phyloP scores from a whole-genome alignment of 2,888 invertebrate species.

The Monopis laevigella region DNA sequence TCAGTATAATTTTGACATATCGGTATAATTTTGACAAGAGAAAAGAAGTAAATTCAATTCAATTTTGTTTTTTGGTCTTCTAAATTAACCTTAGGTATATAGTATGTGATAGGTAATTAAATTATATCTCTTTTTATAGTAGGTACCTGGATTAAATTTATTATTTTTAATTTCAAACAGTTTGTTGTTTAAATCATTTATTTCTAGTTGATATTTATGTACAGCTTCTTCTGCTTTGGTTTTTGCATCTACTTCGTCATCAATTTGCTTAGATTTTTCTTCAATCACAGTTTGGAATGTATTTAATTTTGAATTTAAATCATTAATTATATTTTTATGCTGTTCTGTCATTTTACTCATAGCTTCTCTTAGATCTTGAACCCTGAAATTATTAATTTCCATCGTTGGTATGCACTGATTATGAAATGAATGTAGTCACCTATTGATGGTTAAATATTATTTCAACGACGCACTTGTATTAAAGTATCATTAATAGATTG shows the following conservation, averaged over 20 bases:
- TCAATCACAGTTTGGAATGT: constrained; percentile 32
- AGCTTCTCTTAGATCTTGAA: constrained; percentile 39
- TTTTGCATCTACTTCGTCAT: constrained; percentile 33
- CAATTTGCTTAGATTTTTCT: constrained; percentile 28
- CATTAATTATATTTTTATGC: constrained; percentile 34
- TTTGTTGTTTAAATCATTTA: constrained; percentile 40
- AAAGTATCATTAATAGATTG: too few relatives aligned
- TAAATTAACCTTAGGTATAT: too few relatives aligned
- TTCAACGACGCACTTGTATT: too few relatives aligned
- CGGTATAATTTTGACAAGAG: too few relatives aligned
- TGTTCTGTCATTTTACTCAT: constrained; percentile 34
- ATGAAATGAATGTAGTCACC: too few relatives aligned
- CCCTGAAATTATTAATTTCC: constrained; percentile 26
- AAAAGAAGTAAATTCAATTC: too few relatives aligned
- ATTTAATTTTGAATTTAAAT: constrained; percentile 37
- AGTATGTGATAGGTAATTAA: too few relatives aligned
- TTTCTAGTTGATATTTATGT: constrained; percentile 27
- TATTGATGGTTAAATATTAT: too few relatives aligned
- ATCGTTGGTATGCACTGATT: too few relatives aligned
- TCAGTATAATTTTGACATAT: too few relatives aligned
- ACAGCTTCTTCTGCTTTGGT: constrained; percentile 29
- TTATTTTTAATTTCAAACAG: constrained; percentile 39
- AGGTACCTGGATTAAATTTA: constrained; percentile 45
- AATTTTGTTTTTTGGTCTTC: too few relatives aligned
- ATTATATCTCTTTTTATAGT: too few relatives aligned